phyloP scores from a whole-genome alignment of 2,113 vertebrate genomes.

The Myiagra hebetior region DNA sequence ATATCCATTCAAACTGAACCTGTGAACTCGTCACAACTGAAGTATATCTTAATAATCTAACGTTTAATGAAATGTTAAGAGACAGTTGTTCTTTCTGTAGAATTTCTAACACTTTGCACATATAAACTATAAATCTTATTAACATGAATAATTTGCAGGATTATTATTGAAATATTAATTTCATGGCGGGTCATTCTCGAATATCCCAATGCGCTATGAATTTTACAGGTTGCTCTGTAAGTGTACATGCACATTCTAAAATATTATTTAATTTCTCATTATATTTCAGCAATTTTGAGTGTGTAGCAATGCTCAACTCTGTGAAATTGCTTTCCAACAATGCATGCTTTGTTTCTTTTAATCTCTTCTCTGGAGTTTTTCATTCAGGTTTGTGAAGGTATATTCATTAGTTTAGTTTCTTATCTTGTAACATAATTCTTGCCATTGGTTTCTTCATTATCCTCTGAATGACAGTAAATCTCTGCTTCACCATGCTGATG shows the following conservation, averaged over 20 bases:
- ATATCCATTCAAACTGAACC: neutral
- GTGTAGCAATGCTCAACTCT: neutral
- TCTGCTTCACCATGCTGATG: neutral
- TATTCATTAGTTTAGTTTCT: conserved; percentile 42
- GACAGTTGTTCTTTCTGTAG: conserved; percentile 12
- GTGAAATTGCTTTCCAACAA: conserved; percentile 4
- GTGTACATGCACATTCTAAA: neutral
- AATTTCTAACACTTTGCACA: neutral
- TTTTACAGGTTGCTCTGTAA: neutral
- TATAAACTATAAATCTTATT: conserved; percentile 20
- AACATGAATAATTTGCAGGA: neutral
- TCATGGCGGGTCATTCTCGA: conserved; percentile 20
- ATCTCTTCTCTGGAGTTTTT: neutral
- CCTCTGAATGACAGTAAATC: conserved; percentile 52
- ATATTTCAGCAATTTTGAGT: neutral
- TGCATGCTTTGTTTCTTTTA: conserved; percentile 22
- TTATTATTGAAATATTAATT: conserved; percentile 30
- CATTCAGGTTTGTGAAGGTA: neutral
- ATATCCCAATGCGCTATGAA: neutral
- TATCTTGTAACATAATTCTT: conserved; percentile 51
- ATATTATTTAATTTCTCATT: neutral
- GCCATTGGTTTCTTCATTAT: conserved; percentile 38
- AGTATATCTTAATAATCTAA: neutral
- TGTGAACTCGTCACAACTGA: neutral
- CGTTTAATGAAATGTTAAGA: neutral